phyloP scores from a whole-genome alignment of 1,140 invertebrate species.

The Atopsyche davidsoni region DNA sequence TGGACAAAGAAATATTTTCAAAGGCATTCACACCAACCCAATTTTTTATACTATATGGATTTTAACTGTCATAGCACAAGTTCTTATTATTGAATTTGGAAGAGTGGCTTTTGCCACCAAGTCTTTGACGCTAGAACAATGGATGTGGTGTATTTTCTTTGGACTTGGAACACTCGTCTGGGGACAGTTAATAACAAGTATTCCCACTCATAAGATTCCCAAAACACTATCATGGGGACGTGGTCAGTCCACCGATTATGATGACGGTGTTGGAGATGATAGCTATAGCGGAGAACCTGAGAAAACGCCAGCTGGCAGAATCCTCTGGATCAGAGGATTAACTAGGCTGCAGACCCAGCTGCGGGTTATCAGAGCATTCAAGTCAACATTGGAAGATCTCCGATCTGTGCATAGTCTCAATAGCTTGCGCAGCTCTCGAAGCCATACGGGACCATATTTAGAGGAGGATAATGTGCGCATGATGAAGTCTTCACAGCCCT shows the following conservation, averaged over 20 bases:
- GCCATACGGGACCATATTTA: constrained; percentile 58
- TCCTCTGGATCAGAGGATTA: constrained; percentile 88
- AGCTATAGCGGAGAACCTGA: constrained; percentile 68
- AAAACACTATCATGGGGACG: constrained; percentile 20
- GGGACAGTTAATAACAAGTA: constrained; percentile 60
- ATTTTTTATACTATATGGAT: constrained; percentile 62
- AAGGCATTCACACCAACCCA: constrained; percentile 55
- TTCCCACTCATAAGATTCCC: constrained; percentile 34
- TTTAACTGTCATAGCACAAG: constrained; percentile 53
- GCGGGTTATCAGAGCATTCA: constrained; percentile 93
- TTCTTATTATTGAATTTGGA: constrained; percentile 59
- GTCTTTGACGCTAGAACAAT: constrained; percentile 54
- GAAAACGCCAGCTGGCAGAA: constrained; percentile 78
- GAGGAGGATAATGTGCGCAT: constrained; percentile 17
- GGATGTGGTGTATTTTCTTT: constrained; percentile 48
- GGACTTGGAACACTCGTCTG: constrained; percentile 53
- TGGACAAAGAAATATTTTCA: constrained; percentile 61
- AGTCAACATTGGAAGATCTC: constrained; percentile 88
- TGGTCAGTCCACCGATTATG: constrained; percentile 13
- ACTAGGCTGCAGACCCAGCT: constrained; percentile 92
- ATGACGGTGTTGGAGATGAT: constrained; percentile 54
- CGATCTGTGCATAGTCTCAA: constrained; percentile 84
- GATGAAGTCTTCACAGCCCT: constrained; percentile 5
- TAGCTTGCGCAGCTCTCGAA: constrained; percentile 66
- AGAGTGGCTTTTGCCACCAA: constrained; percentile 56